Base-by-base conservation (phyloP, 2,113 vertebrate species). In the Egretta garzetta region DNA sequence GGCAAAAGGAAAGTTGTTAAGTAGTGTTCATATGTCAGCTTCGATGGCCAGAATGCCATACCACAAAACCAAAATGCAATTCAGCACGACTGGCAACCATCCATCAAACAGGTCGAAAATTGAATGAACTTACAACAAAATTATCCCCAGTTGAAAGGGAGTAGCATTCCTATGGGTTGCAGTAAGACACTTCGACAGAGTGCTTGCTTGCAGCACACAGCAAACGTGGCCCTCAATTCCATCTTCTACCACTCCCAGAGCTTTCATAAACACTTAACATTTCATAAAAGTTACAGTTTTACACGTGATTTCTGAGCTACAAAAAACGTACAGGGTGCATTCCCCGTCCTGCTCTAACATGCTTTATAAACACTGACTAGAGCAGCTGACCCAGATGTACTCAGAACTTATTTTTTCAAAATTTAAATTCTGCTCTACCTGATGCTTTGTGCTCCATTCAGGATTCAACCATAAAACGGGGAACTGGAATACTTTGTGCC, bases 221-320 rank as follows among this genome's bases (percentile, higher is more conserved):
- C 84, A 92, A 94, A 72, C 30, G n/a, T 56, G 79, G 73, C 88
- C 86, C 82, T 92, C 63, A 28, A 17, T 81, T 77, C 56, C 93
- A 84, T 81, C 62, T 74, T 90, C 81, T 92, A 85, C 64, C 77
- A 6, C 90, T 98, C 97, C 97, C 97, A 43, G 41, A 66, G 97
- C 96, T 94, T 98, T 97, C 98, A 97, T 98, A 98, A 98, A 98
- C 97, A 97, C 97, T 97, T 96, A 73, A 82, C 91, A 73, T 98
- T 98, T 98, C 96, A 97, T 97, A 96, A 95, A 98, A 97, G 97
- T 97, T 98, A 91, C 95, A 96, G 94, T 97, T 98, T 97, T 96
- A 95, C 97, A 97, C 76, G 12, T 96, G 93, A 97, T 97, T 96
- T 94, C 90, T 86, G 88, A 96, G 95, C 94, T 97, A 94, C 88